Base-by-base conservation (phyloP, 1,140 invertebrate species). In the Helicoverpa zea region DNA sequence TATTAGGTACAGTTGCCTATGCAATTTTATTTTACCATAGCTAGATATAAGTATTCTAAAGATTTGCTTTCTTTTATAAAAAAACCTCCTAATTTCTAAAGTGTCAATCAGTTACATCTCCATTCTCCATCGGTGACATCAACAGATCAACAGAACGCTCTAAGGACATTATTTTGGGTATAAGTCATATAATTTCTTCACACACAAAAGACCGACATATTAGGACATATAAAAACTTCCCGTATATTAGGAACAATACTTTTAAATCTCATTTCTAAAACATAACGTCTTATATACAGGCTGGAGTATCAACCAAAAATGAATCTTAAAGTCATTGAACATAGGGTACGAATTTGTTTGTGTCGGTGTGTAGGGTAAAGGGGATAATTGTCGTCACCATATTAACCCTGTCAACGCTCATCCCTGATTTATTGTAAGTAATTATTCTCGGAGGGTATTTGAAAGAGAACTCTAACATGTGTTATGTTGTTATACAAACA, bases 401-500 rank as follows among this genome's bases (percentile, higher is more conserved):
- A 82, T 90, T 87, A 93, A 88, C 86, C 87, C 91, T 89, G 89
- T 92, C 87, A 88, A 72, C 81, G 80, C 86, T 81, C 80, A 83
- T 86, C 85, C 82, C 87, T 92, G 90, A 93, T 93, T 91, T 92
- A 92, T 87, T 63, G 82, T 81, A 14, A 64, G 83, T 82, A 83
- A 92, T 91, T 90, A 89, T 88, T 86, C 80, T 85, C 66, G 59
- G 66, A 74, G 78, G 83, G 29, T 76, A 70, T 84, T 85, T 76
- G 79, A 84, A 79, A 79, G 73, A 81, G 63, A 82, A 82, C 84
- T 70, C 59, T 84, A 66, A 66, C 82, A 83, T 87, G 83, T 86
- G 86, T 87, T 86, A 77, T 77, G 80, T 81, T 79, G 64, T 70
- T 79, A 83, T 68, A 83, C 82, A 86, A 86, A 86, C 84, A 86